A percentile compares a stretch with the other conserved stretches of the same genome.
Evolutionary conservation across 2,888 invertebrate species (phyloP).

Genomic region (Euphydryas editha): DNA sequence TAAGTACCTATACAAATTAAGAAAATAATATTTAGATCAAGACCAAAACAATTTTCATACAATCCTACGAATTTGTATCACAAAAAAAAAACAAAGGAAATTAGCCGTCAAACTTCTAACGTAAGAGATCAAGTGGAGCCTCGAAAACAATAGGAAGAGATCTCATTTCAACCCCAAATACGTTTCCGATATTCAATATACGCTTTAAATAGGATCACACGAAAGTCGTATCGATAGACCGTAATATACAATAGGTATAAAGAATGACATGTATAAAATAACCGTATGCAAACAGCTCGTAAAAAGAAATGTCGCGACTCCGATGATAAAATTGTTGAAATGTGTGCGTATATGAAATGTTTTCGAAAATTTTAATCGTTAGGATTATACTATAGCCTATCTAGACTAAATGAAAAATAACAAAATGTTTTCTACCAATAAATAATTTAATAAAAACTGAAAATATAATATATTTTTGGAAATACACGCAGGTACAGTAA

Average conservation of each 20-base stretch:
- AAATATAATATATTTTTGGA: no score
- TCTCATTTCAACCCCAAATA: conserved; percentile 74
- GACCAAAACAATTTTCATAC: conserved; percentile 15
- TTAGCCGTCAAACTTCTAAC: conserved; percentile 63
- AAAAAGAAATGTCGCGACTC: neutral
- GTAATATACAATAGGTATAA: conserved; percentile 32
- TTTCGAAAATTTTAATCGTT: no score
- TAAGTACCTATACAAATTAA: neutral
- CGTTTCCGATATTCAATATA: conserved; percentile 78
- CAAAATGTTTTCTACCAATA: no score
- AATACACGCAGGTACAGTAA: no score
- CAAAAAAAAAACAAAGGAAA: conserved; percentile 59
- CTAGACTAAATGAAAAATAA: no score
- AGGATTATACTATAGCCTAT: no score
- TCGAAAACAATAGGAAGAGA: conserved; percentile 68
- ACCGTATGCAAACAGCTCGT: conserved; percentile 15
- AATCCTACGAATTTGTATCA: conserved; percentile 28
- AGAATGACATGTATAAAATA: conserved; percentile 10
- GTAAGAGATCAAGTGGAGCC: conserved; percentile 57
- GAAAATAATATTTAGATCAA: conserved; percentile 6
- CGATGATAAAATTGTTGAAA: conserved; percentile 2
- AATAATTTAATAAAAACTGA: no score
- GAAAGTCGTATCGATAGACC: conserved; percentile 60
- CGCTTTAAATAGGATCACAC: conserved; percentile 68
- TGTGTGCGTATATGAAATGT: neutral